Base-by-base conservation (phyloP, 2,888 invertebrate species). In the Bombylius major region DNA sequence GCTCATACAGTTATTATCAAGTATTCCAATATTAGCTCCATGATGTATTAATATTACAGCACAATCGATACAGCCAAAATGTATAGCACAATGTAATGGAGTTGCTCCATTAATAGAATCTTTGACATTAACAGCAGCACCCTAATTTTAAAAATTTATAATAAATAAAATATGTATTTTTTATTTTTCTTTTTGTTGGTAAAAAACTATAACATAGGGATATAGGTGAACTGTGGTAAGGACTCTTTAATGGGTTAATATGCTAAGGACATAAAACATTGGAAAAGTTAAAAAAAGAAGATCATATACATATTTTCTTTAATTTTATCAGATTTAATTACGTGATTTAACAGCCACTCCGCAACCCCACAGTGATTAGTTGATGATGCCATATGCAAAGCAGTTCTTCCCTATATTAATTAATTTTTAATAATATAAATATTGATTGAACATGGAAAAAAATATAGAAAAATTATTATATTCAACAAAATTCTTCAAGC, bases 1-100 rank as follows among this genome's bases (percentile, higher is more conserved):
- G 47, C 64, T 66, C 4, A 68, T 63, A 1, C 66, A 67, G 53
- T 75, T 69, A 47, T 65, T 66, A 58, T 75, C 73, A 4, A 70
- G 59, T 5, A 69, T 53, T 1, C 73, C 72, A 44, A 68, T 47
- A 47, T 65, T 69, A 9, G 70, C 70, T 0, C 85, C 84, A 64
- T 80, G 77, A 64, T 85, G 81, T 63, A 89, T 76, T 4, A 93
- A 75, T 46, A 81, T 72, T 12, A 87, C 81, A 31, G 89, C 85
- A 44, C 82, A 79, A 65, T 84, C 80, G 60, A 93, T 79, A 65
- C 89, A 87, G 1, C 92, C 92, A 72, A 89, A 89, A 70, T 86
- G 89, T 32, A 91, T 75, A 60, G 89, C 85, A 54, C 88, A 76
- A 68, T 93, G 93, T 33, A 93, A 73, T 0, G 92, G 81, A 9